Base-by-base conservation (phyloP, 2,113 vertebrate genomes). In the Copsychus sechellarum region DNA sequence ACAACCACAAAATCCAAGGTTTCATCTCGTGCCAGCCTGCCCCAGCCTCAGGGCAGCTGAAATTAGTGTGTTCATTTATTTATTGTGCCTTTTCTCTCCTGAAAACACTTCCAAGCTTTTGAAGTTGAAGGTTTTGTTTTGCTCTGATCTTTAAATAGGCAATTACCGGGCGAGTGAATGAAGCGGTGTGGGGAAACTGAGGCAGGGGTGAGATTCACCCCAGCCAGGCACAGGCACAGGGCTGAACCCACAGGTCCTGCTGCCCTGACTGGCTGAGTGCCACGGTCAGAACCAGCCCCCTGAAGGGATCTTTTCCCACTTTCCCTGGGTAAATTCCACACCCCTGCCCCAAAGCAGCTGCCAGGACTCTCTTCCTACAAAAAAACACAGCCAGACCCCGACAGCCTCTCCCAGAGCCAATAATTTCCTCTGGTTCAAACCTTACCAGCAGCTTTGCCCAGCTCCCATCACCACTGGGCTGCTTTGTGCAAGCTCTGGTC, bases 81-180 rank as follows among this genome's bases (percentile, higher is more conserved):
- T 51, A 48, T 24, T 19, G 62, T 1, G 9, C 26, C 14, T 90
- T 43, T 70, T 64, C 80, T 71, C 12, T 38, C 40, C 43, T 47
- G 34, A 15, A 77, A 72, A 43, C 26, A 3, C 9, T 22, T 33
- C 33, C 29, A 60, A 56, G 90, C 43, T 57, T 69, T 58, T 34
- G 72, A 86, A 48, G n/a, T 18, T 24, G 22, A 15, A 62, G 42
- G 47, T 28, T 53, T 77, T 77, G 57, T 43, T 64, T 12, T 0
- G 2, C 50, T 89, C 78, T 76, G 4, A 57, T 82, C 23, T 62
- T 70, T 34, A 11, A 50, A 57, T 61, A 5, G 19, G 26, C 47
- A 29, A 10, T 34, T 20, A 12, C 3, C 3, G 5, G 20, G 17
- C 0, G 3, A 47, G 24, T 51, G 26, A 38, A 51, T 2, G 42